phyloP scores from a whole-genome alignment of 2,797 vertebrate genomes.

The Silurus aristotelis region DNA sequence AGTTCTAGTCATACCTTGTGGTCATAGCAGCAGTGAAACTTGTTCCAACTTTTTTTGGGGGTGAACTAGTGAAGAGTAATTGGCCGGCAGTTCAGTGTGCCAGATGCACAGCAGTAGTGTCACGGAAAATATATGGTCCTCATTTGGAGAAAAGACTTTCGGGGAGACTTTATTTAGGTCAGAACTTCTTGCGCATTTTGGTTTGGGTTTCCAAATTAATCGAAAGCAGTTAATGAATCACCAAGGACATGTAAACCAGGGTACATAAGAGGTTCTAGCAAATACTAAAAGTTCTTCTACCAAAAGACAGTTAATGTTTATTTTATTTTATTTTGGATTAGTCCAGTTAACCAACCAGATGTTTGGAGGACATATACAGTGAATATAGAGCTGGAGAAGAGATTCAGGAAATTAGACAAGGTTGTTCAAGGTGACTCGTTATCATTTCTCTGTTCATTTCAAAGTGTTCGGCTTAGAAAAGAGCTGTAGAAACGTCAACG shows the following conservation, averaged over 20 bases:
- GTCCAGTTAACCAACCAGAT: constrained; percentile 49
- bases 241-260: background rate
- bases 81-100: constrained; percentile 45
- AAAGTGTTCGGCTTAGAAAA: too few relatives aligned
- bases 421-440: background rate
- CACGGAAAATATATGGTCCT: constrained; percentile 51
- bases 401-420: constrained; percentile 27
- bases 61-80: constrained; percentile 45
- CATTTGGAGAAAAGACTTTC: constrained; percentile 48
- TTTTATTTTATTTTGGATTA: constrained; percentile 1
- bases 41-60: constrained; percentile 32
- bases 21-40: constrained; percentile 20
- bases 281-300: background rate
- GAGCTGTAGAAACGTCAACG: background rate
- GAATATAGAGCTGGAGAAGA: constrained; percentile 21
- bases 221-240: constrained; percentile 14
- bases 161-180: constrained; percentile 46
- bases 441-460: too few relatives aligned
- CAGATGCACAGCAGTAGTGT: constrained; percentile 40
- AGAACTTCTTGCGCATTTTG: constrained; percentile 22
- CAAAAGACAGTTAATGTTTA: too few relatives aligned
- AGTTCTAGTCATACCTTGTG: background rate
- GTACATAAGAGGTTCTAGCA: background rate
- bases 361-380: constrained; percentile 20
- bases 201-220: constrained; percentile 29